Base-by-base conservation (phyloP, 2,888 invertebrate species). In the Matsumyia berberina region DNA sequence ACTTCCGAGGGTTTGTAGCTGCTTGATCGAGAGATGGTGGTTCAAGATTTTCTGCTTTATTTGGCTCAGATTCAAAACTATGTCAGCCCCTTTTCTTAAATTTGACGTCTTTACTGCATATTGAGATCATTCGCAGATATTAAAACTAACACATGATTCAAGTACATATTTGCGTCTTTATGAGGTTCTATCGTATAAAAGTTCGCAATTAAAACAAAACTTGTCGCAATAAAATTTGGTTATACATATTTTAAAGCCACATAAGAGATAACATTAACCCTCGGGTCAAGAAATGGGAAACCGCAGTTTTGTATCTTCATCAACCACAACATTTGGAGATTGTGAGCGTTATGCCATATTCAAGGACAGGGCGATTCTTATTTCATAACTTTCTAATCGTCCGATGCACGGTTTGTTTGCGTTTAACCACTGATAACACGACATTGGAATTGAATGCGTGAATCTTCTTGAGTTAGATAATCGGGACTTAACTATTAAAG, bases 381-480 rank as follows among this genome's bases (percentile, higher is more conserved):
- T 17, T 12, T 55, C 53, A 74, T 74, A 64, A 55, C 31, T 17
- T 6, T 44, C 12, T 6, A 53, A 44, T 64, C 55, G 24, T 33
- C 42, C 55, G 55, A 55, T 73, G 17, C 29, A 9, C 35, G n/a
- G 37, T 64, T 64, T 64, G 42, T 44, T 62, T 73, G 64, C 33
- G 33, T 55, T 44, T 37, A n/a, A n/a, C n/a, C n/a, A n/a, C n/a
- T n/a, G n/a, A n/a, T n/a, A n/a, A n/a, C n/a, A n/a, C n/a, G n/a
- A n/a, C n/a, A n/a, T n/a, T n/a, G n/a, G n/a, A n/a, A n/a, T n/a
- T n/a, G n/a, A n/a, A n/a, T n/a, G n/a, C 1, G 29, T 44, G n/a
- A 51, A n/a, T 62, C n/a, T 19, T 17, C 12, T 33, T 2, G 0
- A 9, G 8, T 46, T 46, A 33, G 31, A 42, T n/a, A 29, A 31